Percentiles rank a stretch among this genome's conserved stretches.
Evolutionary conservation across 2,113 vertebrate species (phyloP).

Genomic region (Forbesichthys agassizii): DNA sequence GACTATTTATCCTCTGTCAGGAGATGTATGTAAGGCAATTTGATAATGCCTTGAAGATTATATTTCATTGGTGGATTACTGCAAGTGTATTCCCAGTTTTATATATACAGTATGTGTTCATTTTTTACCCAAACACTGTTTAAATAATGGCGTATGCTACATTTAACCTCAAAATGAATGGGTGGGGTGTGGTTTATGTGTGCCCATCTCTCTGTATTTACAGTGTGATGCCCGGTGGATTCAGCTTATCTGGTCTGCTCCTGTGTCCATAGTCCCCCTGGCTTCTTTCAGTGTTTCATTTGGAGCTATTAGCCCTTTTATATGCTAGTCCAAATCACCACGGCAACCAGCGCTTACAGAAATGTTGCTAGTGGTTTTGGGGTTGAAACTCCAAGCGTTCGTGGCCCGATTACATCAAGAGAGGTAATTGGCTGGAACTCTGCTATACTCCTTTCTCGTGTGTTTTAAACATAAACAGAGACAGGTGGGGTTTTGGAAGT

Average conservation of each 20-base stretch:
- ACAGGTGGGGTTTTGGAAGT: too few relatives aligned
- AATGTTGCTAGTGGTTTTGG: too few relatives aligned
- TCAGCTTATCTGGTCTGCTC: slow-evolving; percentile 12
- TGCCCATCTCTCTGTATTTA: slow-evolving; percentile 15
- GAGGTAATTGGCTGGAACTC: too few relatives aligned
- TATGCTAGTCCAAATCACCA: neutral
- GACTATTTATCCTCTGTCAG: slow-evolving; percentile 40
- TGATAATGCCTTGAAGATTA: slow-evolving; percentile 12
- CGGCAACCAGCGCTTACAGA: too few relatives aligned
- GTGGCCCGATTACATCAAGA: too few relatives aligned
- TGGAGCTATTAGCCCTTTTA: slow-evolving; percentile 4
- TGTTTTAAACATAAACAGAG: too few relatives aligned
- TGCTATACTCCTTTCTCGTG: too few relatives aligned
- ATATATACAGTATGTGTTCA: slow-evolving; percentile 11
- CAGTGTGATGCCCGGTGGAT: slow-evolving; percentile 14
- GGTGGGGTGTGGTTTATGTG: neutral
- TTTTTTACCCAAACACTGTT: slow-evolving; percentile 7
- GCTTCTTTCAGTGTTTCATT: neutral
- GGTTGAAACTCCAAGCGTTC: too few relatives aligned
- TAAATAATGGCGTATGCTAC: neutral
- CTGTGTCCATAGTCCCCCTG: slow-evolving; percentile 3
- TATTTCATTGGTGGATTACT: slow-evolving; percentile 38
- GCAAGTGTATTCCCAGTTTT: slow-evolving; percentile 28
- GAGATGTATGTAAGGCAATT: slow-evolving; percentile 34
- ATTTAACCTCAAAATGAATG: slow-evolving; percentile 9